Conservation (phyloP, 2,888 invertebrate species). For the Thereva unica region DNA sequence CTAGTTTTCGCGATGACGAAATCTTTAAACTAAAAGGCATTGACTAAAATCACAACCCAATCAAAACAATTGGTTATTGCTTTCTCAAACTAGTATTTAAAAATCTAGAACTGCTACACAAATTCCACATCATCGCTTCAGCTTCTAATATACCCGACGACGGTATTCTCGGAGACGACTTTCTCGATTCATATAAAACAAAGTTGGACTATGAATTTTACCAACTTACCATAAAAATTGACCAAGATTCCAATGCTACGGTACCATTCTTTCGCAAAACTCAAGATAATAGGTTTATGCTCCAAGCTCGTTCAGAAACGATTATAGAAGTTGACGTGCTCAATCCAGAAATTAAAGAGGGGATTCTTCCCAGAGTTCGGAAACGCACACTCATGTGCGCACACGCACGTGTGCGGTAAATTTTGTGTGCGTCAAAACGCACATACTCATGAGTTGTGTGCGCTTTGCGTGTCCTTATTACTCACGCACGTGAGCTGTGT, state of each 20-base stretch:
- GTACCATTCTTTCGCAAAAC: neutral
- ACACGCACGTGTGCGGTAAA: too few relatives aligned
- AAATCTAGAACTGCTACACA: neutral
- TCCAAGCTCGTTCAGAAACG: neutral
- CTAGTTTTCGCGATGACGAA: neutral
- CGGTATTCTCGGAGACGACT: slow-evolving; percentile 23
- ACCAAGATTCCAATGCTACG: neutral
- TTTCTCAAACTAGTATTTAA: neutral
- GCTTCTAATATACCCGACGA: slow-evolving; percentile 5
- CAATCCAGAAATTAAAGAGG: slow-evolving; percentile 9
- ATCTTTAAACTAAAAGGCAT: neutral
- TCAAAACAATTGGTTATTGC: slow-evolving; percentile 8
- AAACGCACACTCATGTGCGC: too few relatives aligned
- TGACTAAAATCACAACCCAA: slow-evolving; percentile 1
- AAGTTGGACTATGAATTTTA: neutral
- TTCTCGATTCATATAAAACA: neutral
- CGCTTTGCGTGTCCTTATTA: too few relatives aligned
- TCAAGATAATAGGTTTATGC: neutral
- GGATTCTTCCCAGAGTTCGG: neutral
- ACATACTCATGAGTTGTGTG: too few relatives aligned
- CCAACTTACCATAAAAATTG: neutral
- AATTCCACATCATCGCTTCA: slow-evolving; percentile 8
- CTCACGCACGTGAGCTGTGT: too few relatives aligned
- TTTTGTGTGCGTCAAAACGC: too few relatives aligned
- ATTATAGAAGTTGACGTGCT: neutral